These are phyloP conservation scores for Cathartes aura DNA, from an alignment of 2,113 vertebrate genomes.

Conservation along the genomic window DNA sequence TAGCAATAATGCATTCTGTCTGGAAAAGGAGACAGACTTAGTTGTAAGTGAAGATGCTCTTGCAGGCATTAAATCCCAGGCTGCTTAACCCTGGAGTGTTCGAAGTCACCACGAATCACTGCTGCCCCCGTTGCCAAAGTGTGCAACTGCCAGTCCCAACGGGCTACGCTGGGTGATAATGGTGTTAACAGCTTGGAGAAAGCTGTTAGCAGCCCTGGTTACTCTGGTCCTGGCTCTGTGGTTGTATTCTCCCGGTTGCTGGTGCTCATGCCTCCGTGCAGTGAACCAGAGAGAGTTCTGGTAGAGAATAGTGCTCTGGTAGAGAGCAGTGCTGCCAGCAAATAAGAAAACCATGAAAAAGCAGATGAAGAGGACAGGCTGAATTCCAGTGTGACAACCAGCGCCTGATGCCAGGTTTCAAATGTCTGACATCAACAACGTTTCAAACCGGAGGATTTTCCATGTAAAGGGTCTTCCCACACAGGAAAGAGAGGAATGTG, in stretches of 20 bases:
- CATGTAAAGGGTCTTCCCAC: neutral
- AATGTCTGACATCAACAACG: neutral
- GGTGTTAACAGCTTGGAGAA: neutral
- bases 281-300: neutral
- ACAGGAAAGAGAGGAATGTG: neutral
- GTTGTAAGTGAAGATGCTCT: neutral
- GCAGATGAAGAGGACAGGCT: neutral
- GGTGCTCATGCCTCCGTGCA: neutral
- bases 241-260: neutral
- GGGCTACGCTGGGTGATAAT: rapidly evolving
- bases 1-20: neutral
- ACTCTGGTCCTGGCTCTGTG: neutral
- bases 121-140: neutral
- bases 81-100: neutral
- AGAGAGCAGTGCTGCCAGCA: neutral
- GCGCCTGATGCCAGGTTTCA: neutral
- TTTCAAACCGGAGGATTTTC: neutral
- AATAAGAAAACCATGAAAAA: neutral
- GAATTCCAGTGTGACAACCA: neutral
- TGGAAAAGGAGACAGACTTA: neutral
- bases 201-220: neutral
- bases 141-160: rapidly evolving
- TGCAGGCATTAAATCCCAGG: neutral
- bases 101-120: neutral
- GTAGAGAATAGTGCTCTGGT: too few species aligned